phyloP scores from a whole-genome alignment of 2,888 invertebrate species.

The Caenorhabditis sp. region DNA sequence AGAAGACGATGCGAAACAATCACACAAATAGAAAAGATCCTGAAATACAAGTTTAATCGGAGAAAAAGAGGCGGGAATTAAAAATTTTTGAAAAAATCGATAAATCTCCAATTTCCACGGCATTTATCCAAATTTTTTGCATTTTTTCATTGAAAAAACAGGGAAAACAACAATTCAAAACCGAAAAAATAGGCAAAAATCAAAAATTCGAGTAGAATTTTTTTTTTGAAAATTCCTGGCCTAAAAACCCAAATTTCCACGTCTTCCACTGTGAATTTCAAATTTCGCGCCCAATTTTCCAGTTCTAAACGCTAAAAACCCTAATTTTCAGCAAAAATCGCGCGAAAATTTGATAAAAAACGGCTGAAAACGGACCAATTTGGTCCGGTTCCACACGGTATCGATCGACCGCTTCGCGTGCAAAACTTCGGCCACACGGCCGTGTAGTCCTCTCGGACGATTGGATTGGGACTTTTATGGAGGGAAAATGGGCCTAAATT shows the following conservation, averaged over 20 bases:
- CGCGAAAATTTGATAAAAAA: background rate
- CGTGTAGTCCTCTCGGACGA: slow-evolving; percentile 28
- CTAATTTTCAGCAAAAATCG: background rate
- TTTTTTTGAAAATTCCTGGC: background rate
- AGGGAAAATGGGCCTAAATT: too few species aligned
- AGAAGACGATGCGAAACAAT: slow-evolving; percentile 3
- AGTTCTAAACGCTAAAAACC: background rate
- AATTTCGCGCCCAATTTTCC: background rate
- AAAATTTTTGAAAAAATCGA: background rate
- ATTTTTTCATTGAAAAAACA: background rate
- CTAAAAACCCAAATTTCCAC: background rate
- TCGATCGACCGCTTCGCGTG: slow-evolving; percentile 29
- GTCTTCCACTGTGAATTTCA: background rate
- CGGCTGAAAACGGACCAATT: background rate
- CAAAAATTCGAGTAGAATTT: background rate
- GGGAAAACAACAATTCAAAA: background rate
- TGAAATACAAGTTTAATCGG: slow-evolving; percentile 30
- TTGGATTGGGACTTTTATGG: too few species aligned
- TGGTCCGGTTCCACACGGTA: slow-evolving; percentile 36
- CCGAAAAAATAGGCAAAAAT: background rate
- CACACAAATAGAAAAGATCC: slow-evolving; percentile 27
- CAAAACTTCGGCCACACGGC: slow-evolving; percentile 5
- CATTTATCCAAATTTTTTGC: background rate
- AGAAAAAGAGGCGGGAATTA: background rate
- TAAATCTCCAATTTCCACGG: background rate